Evolutionary conservation across 2,888 invertebrate species (phyloP).

Genomic region (Piscicola geometra): DNA sequence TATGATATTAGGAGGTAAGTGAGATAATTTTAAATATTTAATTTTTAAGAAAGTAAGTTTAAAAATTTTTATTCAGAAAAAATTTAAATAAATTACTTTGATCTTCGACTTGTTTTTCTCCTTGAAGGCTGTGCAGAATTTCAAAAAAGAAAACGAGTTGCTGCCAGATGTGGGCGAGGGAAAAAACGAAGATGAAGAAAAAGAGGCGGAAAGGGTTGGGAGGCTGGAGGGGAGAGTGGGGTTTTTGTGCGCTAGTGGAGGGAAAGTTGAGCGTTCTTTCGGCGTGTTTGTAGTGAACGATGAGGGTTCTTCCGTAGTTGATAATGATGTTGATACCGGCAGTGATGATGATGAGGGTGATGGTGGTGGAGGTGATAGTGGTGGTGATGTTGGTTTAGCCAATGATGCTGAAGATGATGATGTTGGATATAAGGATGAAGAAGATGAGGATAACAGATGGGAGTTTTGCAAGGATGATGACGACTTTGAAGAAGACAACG

Average conservation of each 20-base stretch:
- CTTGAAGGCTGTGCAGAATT: neutral
- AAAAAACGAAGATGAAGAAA: neutral
- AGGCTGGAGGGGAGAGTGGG: neutral
- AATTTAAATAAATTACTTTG: too few species aligned
- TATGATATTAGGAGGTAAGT: too few species aligned
- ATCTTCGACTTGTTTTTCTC: neutral
- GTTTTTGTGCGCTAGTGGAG: neutral
- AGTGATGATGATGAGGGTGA: neutral
- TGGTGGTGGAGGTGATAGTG: too few species aligned
- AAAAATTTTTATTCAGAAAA: too few species aligned
- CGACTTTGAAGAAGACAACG: slow-evolving; percentile 48
- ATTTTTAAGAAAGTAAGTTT: too few species aligned
- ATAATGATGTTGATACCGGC: neutral
- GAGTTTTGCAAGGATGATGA: neutral
- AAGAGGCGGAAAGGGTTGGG: neutral
- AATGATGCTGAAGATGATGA: neutral
- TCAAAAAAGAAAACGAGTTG: neutral
- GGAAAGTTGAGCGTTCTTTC: neutral
- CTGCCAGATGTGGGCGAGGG: neutral
- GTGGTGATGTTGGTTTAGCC: neutral
- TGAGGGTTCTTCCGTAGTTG: too few species aligned
- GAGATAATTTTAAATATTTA: too few species aligned
- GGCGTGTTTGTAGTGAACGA: too few species aligned
- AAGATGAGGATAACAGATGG: too few species aligned
- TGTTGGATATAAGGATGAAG: neutral